Evolutionary conservation across 2,888 invertebrate species (phyloP), one percentile per base, ranked within the genome.

Genomic region (Terebella lapidaria): DNA sequence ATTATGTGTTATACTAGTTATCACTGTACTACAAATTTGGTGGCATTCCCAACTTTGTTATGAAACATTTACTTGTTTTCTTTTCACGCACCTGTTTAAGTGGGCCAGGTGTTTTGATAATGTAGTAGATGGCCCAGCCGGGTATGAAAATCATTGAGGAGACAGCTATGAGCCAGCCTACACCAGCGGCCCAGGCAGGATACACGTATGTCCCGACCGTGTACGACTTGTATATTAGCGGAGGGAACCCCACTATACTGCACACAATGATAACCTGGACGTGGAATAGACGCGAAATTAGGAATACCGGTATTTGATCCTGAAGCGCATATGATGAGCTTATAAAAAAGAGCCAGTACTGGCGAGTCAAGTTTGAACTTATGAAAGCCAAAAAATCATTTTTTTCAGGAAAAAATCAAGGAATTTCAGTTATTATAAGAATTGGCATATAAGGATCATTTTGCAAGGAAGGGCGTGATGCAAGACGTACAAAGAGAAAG

Each of bases 401-500:
- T n/a, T n/a, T n/a, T n/a, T n/a, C n/a, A n/a, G n/a, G n/a, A n/a
- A n/a, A n/a, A n/a, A n/a, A n/a, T n/a, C n/a, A n/a, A n/a, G n/a
- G n/a, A n/a, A n/a, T n/a, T n/a, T n/a, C n/a, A n/a, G n/a, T n/a
- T n/a, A n/a, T n/a, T n/a, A n/a, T n/a, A n/a, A n/a, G n/a, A n/a
- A n/a, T n/a, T n/a, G n/a, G n/a, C n/a, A n/a, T n/a, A n/a, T n/a
- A n/a, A n/a, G n/a, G n/a, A n/a, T n/a, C n/a, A n/a, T n/a, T n/a
- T n/a, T n/a, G n/a, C n/a, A n/a, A n/a, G n/a, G n/a, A n/a, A n/a
- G n/a, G n/a, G n/a, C n/a, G n/a, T n/a, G n/a, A n/a, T n/a, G n/a
- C n/a, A n/a, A n/a, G n/a, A n/a, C n/a, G n/a, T 83, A 90, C 90
- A 74, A 89, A 86, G 58, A 91, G 87, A 71, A 91, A 89, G 45